Conservation (phyloP, 2,888 invertebrate species). For the Hypolimnas misippus region DNA sequence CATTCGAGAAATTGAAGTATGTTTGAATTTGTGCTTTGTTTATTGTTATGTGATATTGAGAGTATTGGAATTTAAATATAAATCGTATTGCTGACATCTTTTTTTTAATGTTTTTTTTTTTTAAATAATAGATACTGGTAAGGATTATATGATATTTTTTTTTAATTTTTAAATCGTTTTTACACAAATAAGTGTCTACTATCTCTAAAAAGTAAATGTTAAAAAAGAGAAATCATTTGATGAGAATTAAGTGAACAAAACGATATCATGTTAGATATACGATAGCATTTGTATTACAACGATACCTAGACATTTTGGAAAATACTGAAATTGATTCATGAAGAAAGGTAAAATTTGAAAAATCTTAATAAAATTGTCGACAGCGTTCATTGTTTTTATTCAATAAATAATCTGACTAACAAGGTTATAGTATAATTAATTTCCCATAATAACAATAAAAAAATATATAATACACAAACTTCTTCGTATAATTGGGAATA, state of each 20-base stretch:
- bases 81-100: background rate
- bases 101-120: background rate
- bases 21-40: constrained; percentile 33
- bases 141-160: background rate
- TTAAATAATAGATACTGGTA: background rate
- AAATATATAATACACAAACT: constrained; percentile 36
- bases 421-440: constrained; percentile 22
- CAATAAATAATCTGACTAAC: background rate
- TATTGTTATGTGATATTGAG: constrained; percentile 14
- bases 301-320: too few species aligned
- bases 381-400: too few species aligned
- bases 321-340: too few species aligned
- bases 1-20: constrained; percentile 56
- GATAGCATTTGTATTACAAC: too few species aligned
- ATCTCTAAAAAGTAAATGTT: too few species aligned
- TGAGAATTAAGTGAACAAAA: too few species aligned
- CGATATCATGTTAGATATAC: too few species aligned
- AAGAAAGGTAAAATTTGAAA: too few species aligned
- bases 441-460: constrained; percentile 39
- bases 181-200: too few species aligned
- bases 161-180: too few species aligned
- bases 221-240: too few species aligned
- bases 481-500: constrained; percentile 56
- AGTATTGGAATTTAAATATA: constrained; percentile 12
- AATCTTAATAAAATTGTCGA: too few species aligned